Base-by-base conservation (phyloP, 2,797 vertebrate genomes). In the Crax fasciolata region DNA sequence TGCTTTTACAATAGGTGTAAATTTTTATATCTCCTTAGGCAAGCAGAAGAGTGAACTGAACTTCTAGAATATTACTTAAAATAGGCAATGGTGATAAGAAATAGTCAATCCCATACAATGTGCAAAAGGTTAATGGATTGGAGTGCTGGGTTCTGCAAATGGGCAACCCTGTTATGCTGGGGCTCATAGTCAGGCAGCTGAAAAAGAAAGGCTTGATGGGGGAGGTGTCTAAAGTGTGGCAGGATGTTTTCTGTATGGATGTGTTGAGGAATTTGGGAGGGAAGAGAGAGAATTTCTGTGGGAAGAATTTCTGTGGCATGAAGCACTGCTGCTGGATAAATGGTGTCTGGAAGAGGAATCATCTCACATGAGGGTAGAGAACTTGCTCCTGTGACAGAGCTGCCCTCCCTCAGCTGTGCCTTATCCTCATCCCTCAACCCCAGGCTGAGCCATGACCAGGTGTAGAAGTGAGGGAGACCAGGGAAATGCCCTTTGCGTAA, bases 1-100 rank as follows among this genome's bases (percentile, higher is more conserved):
- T 89, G 90, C 70, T 97, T 97, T 97, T 96, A 97, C 96, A 97
- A 96, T 96, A 93, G 94, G 84, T 97, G 71, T 96, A 97, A 96
- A 94, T 95, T 96, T 97, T 97, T 96, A 87, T 96, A 85, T 95
- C 88, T 96, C 91, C 81, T 97, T 88, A 95, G 93, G 91, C 95
- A 96, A 97, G 94, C 93, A 88, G 66, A 90, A 79, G 96, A 97
- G 89, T 85, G 95, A 97, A 84, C 89, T 93, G 82, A 96, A 81
- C 71, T 92, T 97, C 51, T 77, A 91, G 82, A 94, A 94, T 72
- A 96, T 95, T 65, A 49, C 86, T 94, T 93, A 62, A 79, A 96
- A 93, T 91, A 75, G 84, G 35, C 80, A 77, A n/a, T 57, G 51
- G 59, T 92, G 68, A 55, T 87, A 90, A 94, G 85, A 94, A 94